Conservation (phyloP, 2,113 vertebrate genomes). For the Oryzias celebensis region DNA sequence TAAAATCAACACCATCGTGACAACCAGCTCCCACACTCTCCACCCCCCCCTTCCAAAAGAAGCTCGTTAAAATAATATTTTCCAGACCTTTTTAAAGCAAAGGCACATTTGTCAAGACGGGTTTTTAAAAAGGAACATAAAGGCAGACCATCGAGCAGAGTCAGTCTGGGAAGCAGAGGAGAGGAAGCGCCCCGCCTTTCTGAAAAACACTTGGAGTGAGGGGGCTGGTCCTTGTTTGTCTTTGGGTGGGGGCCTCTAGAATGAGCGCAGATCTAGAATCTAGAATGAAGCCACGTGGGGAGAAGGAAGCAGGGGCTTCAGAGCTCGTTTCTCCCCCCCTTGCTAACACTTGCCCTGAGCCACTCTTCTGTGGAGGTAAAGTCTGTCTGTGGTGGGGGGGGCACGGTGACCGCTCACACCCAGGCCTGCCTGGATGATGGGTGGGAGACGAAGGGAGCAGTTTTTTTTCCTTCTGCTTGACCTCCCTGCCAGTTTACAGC, state of each 20-base stretch:
- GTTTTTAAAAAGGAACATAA: constrained; percentile 72
- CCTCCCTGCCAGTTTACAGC: constrained; percentile 70
- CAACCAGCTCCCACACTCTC: constrained; percentile 49
- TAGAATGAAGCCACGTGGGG: constrained; percentile 46
- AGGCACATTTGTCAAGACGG: constrained; percentile 77
- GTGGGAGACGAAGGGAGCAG: constrained; percentile 68
- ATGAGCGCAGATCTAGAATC: constrained; percentile 22
- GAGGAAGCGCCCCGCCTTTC: constrained; percentile 42
- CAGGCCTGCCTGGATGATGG: constrained; percentile 91
- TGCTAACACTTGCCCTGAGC: constrained; percentile 66
- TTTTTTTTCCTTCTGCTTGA: constrained; percentile 61
- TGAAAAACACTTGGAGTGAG: constrained; percentile 50
- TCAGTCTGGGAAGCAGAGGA: constrained; percentile 55
- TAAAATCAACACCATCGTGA: constrained; percentile 74
- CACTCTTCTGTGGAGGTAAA: constrained; percentile 55
- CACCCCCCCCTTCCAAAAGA: constrained; percentile 48
- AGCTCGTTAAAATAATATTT: constrained; percentile 74
- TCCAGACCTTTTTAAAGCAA: constrained; percentile 78
- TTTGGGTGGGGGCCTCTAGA: constrained; percentile 28
- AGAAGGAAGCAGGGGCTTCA: constrained; percentile 45
- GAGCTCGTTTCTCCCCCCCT: constrained; percentile 43
- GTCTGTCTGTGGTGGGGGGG: constrained; percentile 61
- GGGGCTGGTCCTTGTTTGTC: constrained; percentile 24
- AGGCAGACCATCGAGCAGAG: constrained; percentile 70
- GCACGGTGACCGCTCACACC: constrained; percentile 77